Base-by-base conservation (phyloP, 2,888 invertebrate species). In the Germaria angustata region DNA sequence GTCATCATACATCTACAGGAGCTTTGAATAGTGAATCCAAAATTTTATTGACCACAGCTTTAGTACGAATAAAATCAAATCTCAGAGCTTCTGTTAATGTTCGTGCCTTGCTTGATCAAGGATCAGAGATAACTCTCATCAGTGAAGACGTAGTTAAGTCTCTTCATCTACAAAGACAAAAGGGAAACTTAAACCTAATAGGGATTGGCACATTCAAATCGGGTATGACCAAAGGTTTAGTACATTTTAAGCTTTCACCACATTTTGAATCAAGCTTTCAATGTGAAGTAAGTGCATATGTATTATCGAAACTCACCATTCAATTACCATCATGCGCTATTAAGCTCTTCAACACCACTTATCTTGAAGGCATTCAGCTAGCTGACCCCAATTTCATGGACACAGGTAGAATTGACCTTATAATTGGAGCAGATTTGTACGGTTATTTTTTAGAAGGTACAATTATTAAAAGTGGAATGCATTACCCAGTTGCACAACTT, bases 61-160 rank as follows among this genome's bases (percentile, higher is more conserved):
- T 59, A 72, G 57, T 71, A 3, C 57, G 34, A 7, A 46, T 71
- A 2, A 36, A 2, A 17, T 72, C 36, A 2, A 4, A 49, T 49
- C 17, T 9, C 15, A 20, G 36, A 7, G n/a, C 3, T 5, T 61
- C 2, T 20, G 41, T 46, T 57, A 46, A 11, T 11, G 46, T 28
- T 24, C 34, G 44, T 6, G 57, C 71, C 2, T 36, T 71, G 7
- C 71, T 71, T 28, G 68, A 68, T 71, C 57, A 71, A 46, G 57
- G 71, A 20, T 71, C 72, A 28, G 61, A 61, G n/a, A 36, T 72
- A n/a, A 61, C 61, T 1, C 17, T 72, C 4, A 61, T 72, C 17
- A 61, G 49, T 59, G 36, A 61, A 72, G 51, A 69, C 0, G 20
- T 69, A 13, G 69, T 34, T 44, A 7, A 34, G 3, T 32, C 34